Percentiles rank a stretch among this genome's conserved stretches.
Evolutionary conservation across 2,888 invertebrate species (phyloP).

Genomic region (Drosophila bunnanda): DNA sequence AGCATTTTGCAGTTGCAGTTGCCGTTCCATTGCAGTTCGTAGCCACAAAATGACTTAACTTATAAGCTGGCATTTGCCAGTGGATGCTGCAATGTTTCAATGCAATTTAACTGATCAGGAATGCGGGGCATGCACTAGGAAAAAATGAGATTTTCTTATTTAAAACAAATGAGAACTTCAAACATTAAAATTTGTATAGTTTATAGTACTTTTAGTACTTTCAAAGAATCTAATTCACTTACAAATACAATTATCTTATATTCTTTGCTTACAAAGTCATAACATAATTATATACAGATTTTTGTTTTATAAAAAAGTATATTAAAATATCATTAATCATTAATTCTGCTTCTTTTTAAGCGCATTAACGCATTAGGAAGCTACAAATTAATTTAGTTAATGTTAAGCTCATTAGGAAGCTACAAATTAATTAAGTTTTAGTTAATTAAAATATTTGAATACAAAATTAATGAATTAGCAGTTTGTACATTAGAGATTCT

Average conservation of each 20-base stretch:
- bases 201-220: too few relatives aligned
- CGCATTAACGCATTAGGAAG: neutral
- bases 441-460: neutral
- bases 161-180: neutral
- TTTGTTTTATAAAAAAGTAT: neutral
- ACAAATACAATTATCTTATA: neutral
- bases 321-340: slow-evolving; percentile 1
- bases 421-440: neutral
- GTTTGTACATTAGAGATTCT: neutral
- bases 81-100: slow-evolving; percentile 75
- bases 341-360: neutral
- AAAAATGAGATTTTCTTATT: neutral
- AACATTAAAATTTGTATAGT: too few relatives aligned
- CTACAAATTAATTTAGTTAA: neutral
- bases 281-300: neutral
- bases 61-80: slow-evolving; percentile 70
- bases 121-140: slow-evolving; percentile 63
- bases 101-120: slow-evolving; percentile 71
- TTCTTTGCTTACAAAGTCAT: neutral
- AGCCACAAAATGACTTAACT: slow-evolving; percentile 75
- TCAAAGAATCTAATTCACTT: too few relatives aligned
- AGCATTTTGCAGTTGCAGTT: slow-evolving; percentile 42
- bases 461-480: neutral
- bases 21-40: slow-evolving; percentile 42
- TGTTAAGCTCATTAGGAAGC: neutral